These are phyloP conservation scores for Pogonus chalceus DNA, from an alignment of 1,140 invertebrate species.

Conservation along the genomic window DNA sequence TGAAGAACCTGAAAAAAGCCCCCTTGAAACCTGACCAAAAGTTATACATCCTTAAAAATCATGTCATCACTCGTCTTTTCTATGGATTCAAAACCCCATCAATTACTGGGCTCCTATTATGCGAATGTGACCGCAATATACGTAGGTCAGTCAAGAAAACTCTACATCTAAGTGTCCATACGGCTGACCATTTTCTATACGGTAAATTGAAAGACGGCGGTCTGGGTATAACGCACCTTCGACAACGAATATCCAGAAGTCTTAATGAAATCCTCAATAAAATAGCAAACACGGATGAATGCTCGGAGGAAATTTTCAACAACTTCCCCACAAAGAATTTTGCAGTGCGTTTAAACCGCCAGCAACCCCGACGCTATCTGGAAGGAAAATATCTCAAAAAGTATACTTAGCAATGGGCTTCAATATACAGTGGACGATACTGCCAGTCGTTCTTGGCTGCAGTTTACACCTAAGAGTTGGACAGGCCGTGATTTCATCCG, in stretches of 20 bases:
- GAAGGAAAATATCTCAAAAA: neutral
- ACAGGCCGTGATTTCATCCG: neutral
- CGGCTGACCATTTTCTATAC: neutral
- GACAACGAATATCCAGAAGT: neutral
- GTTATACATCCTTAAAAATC: neutral
- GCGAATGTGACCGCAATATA: neutral
- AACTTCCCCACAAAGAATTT: neutral
- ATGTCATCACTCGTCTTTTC: neutral
- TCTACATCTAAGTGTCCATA: neutral
- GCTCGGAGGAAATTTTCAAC: no score
- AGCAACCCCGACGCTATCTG: neutral
- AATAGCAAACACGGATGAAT: neutral
- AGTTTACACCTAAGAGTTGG: neutral
- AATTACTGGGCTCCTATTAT: neutral
- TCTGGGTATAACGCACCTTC: neutral
- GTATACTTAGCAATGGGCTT: neutral
- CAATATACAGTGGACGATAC: neutral
- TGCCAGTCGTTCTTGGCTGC: neutral
- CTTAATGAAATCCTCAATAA: neutral
- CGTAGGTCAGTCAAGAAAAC: neutral
- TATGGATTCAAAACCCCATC: neutral
- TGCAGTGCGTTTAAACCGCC: no score
- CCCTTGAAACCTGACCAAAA: neutral
- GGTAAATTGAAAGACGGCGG: neutral
- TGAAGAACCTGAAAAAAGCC: neutral